Evolutionary conservation across 2,888 invertebrate species (phyloP).

Genomic region (Perdita meconis): DNA sequence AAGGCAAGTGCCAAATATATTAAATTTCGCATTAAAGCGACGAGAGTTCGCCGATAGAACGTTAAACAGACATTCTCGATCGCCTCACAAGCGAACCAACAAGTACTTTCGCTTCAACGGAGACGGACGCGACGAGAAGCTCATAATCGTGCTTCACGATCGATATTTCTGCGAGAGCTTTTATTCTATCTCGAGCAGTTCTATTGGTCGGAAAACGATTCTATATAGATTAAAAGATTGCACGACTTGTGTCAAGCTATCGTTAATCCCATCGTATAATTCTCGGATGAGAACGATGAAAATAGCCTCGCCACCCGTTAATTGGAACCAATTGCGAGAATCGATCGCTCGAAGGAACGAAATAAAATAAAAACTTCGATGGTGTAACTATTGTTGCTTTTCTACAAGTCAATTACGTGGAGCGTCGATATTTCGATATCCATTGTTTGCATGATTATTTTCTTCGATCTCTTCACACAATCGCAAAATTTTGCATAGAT

Average conservation of each 20-base stretch:
- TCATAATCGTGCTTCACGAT: constrained; percentile 27
- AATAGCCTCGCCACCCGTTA: neutral
- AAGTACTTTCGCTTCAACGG: constrained; percentile 4
- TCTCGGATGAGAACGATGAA: neutral
- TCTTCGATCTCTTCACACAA: constrained; percentile 16
- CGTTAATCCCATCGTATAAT: neutral
- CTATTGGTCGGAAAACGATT: constrained; percentile 2
- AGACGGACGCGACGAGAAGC: neutral
- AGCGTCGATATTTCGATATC: constrained; percentile 3
- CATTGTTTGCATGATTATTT: constrained; percentile 33
- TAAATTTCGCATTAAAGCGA: neutral
- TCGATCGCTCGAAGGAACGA: neutral
- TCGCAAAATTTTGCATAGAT: too few relatives aligned
- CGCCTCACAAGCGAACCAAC: too few relatives aligned
- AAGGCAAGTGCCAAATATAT: neutral
- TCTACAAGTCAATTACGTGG: constrained; percentile 37
- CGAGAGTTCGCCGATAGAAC: constrained; percentile 15
- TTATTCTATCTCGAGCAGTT: neutral
- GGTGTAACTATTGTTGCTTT: neutral
- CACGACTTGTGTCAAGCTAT: neutral
- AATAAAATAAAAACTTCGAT: neutral
- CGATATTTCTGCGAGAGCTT: constrained; percentile 6
- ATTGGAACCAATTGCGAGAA: neutral
- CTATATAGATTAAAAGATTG: neutral
- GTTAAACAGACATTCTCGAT: constrained; percentile 4